Evolutionary conservation across 2,888 invertebrate genomes (phyloP), one percentile per base, ranked within the genome.

Genomic region (Julus scanicus): DNA sequence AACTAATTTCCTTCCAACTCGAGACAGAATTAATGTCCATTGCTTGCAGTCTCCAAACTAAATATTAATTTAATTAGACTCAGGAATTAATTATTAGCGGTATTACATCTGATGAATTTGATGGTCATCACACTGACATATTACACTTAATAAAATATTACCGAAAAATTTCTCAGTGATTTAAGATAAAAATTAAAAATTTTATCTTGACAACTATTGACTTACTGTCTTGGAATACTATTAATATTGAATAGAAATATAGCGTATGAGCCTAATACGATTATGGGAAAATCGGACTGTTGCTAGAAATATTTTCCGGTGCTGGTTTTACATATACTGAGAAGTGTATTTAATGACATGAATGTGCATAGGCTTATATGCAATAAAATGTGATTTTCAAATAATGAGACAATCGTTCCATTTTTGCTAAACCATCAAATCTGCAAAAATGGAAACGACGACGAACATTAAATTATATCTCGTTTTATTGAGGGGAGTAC

Each of bases 41-140:
- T 80, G 37, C 37, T 20, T 80, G 15, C 13, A 29, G 11, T 29
- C 29, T 71, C 11, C 29, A 20, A 9, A 37, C 80, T 80, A 37
- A 80, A 80, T 80, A 29, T 80, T 80, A 80, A 80, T 13, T 37
- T 80, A 80, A 80, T 80, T 80, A 80, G 80, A 37, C 37, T 80
- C 15, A 4, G 11, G 80, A 80, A 80, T 80, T 80, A 29, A 37
- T 80, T 37, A 80, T 39, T 29, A 80, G 37, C 80, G 13, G 29
- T 37, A 37, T 80, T 37, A 17, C 37, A 5, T 80, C 13, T 80
- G 80, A 80, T 37, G 80, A 80, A 80, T 80, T 80, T 80, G 80
- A 80, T 80, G 80, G 80, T 80, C 80, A 80, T 80, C 80, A 15
- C 80, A 80, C 80, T 80, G 80, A 80, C 80, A 80, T 80, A 13